These are phyloP conservation scores for Grammomys dolichurus DNA, from an alignment of 2,113 vertebrate genomes.

Conservation along the genomic window DNA sequence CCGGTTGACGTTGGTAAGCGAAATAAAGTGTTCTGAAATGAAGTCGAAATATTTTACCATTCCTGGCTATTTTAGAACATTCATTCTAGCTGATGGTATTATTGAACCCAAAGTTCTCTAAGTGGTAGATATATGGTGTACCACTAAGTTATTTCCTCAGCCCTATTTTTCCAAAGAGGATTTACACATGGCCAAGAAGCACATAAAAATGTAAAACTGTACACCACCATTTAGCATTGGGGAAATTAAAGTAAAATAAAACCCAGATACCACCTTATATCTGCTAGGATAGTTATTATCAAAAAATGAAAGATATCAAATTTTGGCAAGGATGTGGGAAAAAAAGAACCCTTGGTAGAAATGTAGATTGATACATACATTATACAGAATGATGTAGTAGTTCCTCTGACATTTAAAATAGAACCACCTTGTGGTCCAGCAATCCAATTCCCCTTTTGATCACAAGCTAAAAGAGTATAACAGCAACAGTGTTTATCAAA, in stretches of 20 bases:
- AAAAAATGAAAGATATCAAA: background rate
- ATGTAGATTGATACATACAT: background rate
- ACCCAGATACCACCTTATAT: background rate
- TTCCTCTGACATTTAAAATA: background rate
- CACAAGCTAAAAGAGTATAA: background rate
- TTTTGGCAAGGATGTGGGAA: background rate
- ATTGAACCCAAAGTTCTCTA: background rate
- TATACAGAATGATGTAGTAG: background rate
- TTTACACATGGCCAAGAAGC: background rate
- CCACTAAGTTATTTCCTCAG: background rate
- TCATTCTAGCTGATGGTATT: too few relatives aligned
- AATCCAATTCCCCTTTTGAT: background rate
- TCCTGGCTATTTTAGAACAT: too few relatives aligned
- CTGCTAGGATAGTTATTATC: background rate
- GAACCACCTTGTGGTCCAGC: background rate
- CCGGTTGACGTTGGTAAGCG: background rate
- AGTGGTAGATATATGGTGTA: background rate
- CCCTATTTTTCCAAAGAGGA: background rate
- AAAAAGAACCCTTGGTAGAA: background rate
- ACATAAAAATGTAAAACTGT: background rate
- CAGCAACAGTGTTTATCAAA: background rate
- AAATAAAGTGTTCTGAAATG: slow-evolving; percentile 1
- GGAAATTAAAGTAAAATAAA: slow-evolving; percentile 22
- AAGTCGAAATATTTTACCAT: background rate
- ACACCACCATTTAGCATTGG: background rate